Conservation (phyloP, 2,888 invertebrate genomes). For the Torymus tubicola region DNA sequence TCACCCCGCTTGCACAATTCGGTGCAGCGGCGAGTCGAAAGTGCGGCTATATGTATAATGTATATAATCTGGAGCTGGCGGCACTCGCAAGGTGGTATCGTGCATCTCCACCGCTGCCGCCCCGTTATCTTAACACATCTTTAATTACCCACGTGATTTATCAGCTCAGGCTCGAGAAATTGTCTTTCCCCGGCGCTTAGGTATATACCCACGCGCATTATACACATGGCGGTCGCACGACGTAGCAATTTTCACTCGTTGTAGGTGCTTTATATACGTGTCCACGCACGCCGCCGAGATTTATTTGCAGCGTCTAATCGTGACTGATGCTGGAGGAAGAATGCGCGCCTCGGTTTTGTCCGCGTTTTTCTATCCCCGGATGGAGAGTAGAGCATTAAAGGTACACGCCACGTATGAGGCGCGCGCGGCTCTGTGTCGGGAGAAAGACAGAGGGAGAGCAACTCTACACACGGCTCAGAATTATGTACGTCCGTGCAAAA, state of each 20-base stretch:
- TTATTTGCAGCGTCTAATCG: slow-evolving; percentile 40
- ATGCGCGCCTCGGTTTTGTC: not conserved
- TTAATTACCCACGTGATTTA: slow-evolving; percentile 71
- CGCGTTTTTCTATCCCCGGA: slow-evolving; percentile 26
- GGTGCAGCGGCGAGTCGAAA: too few relatives aligned
- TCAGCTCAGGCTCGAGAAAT: slow-evolving; percentile 62
- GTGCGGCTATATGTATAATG: too few relatives aligned
- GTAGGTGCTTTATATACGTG: not conserved
- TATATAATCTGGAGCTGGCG: slow-evolving; percentile 53
- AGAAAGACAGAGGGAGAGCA: too few relatives aligned
- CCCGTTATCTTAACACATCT: slow-evolving; percentile 69
- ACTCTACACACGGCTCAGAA: slow-evolving; percentile 15
- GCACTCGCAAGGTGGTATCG: slow-evolving; percentile 62
- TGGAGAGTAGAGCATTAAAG: not conserved
- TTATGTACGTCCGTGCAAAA: slow-evolving; percentile 38
- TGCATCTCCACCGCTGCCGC: slow-evolving; percentile 60
- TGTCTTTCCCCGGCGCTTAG: slow-evolving; percentile 56
- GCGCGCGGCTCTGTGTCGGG: too few relatives aligned
- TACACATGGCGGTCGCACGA: not conserved
- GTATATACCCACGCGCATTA: not conserved
- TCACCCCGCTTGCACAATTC: too few relatives aligned
- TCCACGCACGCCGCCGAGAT: slow-evolving; percentile 17
- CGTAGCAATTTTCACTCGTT: not conserved
- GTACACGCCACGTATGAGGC: not conserved
- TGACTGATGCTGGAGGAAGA: slow-evolving; percentile 20